phyloP scores from a whole-genome alignment of 1,140 invertebrate genomes.

The Neodiprion lecontei region DNA sequence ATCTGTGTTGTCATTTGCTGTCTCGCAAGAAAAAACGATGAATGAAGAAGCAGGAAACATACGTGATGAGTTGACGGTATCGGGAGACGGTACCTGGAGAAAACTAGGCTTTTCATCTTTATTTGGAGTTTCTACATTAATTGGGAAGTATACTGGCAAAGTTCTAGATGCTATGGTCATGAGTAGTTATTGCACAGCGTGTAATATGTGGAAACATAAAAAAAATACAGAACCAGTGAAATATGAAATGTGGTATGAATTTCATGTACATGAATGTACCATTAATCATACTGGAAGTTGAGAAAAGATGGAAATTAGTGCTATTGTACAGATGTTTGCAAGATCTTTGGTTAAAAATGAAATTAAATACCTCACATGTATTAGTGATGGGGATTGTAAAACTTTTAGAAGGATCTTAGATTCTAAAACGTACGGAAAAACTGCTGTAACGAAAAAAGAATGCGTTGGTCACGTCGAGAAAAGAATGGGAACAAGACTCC shows the following conservation, averaged over 20 bases:
- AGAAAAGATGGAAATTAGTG: background rate
- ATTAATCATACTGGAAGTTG: background rate
- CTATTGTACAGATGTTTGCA: background rate
- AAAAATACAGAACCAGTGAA: constrained; percentile 7
- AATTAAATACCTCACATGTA: background rate
- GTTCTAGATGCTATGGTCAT: constrained; percentile 12
- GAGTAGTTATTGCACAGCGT: background rate
- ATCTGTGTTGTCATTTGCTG: background rate
- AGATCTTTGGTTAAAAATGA: background rate
- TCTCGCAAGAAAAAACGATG: background rate
- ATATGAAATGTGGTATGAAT: background rate
- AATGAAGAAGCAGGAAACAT: background rate
- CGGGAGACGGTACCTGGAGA: constrained; percentile 23
- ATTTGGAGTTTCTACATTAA: constrained; percentile 13
- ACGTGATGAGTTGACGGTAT: constrained; percentile 15
- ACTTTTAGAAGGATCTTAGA: background rate
- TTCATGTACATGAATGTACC: background rate
- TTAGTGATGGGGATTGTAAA: background rate
- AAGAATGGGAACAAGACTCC: background rate
- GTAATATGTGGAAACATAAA: constrained; percentile 9
- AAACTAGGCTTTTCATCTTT: constrained; percentile 8
- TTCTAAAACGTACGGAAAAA: background rate
- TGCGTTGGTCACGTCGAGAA: background rate
- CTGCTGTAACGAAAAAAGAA: background rate
- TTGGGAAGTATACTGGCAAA: constrained; percentile 20